These are phyloP conservation scores for Himantopus leucocephalus DNA, from an alignment of 2,113 vertebrate genomes.

Conservation along the genomic window DNA sequence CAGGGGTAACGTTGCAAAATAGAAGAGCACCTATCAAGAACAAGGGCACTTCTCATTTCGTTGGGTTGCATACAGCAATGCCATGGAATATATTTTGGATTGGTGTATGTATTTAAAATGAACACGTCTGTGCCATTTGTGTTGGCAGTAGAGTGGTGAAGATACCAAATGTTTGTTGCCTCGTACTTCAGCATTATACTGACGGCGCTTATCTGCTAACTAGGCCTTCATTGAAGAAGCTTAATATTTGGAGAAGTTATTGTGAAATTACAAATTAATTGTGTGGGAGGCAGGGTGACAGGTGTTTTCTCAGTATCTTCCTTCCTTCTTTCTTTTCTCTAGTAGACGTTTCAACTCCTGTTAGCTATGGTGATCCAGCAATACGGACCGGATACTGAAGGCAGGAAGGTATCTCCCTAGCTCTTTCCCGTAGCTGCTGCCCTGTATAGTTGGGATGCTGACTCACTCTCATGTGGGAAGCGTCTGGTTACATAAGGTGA, in stretches of 20 bases:
- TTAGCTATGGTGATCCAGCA: not conserved
- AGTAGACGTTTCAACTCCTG: not conserved
- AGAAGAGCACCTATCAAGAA: not conserved
- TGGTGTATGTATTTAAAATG: not conserved
- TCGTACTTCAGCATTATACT: not conserved
- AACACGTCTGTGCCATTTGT: not conserved
- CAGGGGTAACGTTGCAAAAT: not conserved
- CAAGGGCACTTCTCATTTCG: not conserved
- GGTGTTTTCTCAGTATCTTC: not conserved
- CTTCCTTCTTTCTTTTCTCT: not conserved
- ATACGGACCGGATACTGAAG: rapidly evolving
- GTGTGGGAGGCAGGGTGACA: not conserved
- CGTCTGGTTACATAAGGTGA: not conserved
- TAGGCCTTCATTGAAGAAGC: not conserved
- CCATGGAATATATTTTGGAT: not conserved
- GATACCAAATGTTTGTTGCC: not conserved
- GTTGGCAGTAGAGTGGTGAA: not conserved
- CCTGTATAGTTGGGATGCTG: rapidly evolving
- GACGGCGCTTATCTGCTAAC: not conserved
- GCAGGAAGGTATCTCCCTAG: not conserved
- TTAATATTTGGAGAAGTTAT: not conserved
- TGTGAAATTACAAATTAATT: not conserved
- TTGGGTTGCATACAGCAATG: not conserved
- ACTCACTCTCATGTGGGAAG: not conserved
- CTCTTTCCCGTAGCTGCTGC: not conserved